A percentile compares a stretch with the other conserved stretches of the same genome.
Evolutionary conservation across 2,113 vertebrate genomes (phyloP).

Genomic region (Andinoacara biseriatus): DNA sequence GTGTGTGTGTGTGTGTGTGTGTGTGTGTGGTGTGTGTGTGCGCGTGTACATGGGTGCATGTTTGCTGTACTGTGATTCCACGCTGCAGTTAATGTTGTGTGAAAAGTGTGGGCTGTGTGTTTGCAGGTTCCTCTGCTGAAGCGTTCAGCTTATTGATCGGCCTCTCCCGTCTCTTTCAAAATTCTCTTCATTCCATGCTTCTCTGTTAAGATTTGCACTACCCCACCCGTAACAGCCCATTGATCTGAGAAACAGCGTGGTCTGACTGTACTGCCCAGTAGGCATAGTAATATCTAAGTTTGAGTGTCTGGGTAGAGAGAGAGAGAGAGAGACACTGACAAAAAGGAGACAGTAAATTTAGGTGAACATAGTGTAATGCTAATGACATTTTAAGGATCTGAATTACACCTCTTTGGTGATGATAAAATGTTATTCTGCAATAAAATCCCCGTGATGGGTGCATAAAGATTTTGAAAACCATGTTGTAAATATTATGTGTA

Average conservation of each 20-base stretch:
- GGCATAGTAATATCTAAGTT: conserved; percentile 18
- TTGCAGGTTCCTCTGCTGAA: conserved; percentile 38
- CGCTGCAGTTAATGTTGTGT: conserved; percentile 46
- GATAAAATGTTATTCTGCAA: background rate
- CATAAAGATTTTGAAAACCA: background rate
- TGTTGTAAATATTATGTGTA: background rate
- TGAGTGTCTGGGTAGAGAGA: conserved; percentile 3
- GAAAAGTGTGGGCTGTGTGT: conserved; percentile 61
- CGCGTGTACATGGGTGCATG: background rate
- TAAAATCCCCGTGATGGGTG: background rate
- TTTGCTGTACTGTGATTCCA: conserved; percentile 30
- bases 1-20: no score
- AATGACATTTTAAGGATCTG: background rate
- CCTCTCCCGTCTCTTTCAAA: conserved; percentile 34
- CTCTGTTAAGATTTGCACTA: conserved; percentile 32
- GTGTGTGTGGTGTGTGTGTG: no score
- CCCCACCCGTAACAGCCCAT: conserved; percentile 9
- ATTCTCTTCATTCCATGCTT: conserved; percentile 29
- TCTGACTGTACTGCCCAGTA: conserved; percentile 19
- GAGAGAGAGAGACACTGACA: background rate
- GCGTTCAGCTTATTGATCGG: conserved; percentile 57
- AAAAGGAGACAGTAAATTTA: background rate
- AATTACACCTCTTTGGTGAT: conserved; percentile 9
- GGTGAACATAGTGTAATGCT: background rate
- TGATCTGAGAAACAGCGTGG: conserved; percentile 34